Evolutionary conservation across 2,113 vertebrate genomes (phyloP), one percentile per base, ranked within the genome.

Genomic region (Callithrix jacchus): DNA sequence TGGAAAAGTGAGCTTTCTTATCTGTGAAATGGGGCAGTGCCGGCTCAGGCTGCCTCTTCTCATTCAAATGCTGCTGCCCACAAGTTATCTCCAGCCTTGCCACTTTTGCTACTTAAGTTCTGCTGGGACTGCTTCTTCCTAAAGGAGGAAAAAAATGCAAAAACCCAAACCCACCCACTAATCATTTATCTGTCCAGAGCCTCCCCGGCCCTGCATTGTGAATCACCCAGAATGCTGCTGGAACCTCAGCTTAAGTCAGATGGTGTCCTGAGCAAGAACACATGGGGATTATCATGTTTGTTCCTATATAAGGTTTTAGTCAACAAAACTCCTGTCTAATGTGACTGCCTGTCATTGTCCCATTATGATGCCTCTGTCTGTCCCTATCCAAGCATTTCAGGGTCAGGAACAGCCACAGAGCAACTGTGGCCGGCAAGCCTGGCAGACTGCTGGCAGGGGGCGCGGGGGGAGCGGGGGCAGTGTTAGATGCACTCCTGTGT

Each of bases 271-370:
- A 97, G 6, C 71, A 14, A 87, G 92, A 97, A 91, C 61, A 91
- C 70, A 84, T 47, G 73, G 87, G 76, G 94, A 95, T 94, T 89
- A 66, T 61, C 96, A 66, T 92, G 96, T 96, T 94, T 89, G 96
- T 98, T 97, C 94, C 96, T 96, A 92, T 97, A 94, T 93, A 92
- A 12, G 91, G 97, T 97, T 97, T 98, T 96, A 97, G 97, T 98
- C 97, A 98, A 97, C 94, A 97, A 91, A 97, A 56, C 45, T 40
- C 93, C 6, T 5, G 17, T 85, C 88, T 95, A 91, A 95, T 96
- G 95, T 94, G 94, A 93, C 97, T 96, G 90, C 21, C 9, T 27
- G 8, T 49, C 90, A 42, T 49, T 37, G 83, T 87, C 71, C 83
- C 91, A 95, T 94, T 95, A 87, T 85, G 81, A 73, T 14, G 40